These are phyloP conservation scores for Peromyscus leucopus DNA, from an alignment of 2,113 vertebrate species.

Conservation along the genomic window DNA sequence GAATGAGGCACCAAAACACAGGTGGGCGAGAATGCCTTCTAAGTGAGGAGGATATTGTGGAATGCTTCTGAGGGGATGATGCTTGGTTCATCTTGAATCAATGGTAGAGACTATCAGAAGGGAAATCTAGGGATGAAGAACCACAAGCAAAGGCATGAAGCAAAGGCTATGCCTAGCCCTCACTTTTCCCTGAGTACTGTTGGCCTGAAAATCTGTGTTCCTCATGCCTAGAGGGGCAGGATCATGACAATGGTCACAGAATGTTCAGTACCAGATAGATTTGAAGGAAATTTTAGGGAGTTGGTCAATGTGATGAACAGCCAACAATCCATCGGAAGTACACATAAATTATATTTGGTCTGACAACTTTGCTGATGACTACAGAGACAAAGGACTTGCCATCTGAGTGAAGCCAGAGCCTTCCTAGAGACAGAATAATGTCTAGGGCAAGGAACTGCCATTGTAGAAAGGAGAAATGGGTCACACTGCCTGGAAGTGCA, in stretches of 20 bases:
- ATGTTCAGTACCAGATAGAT: neutral
- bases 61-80: neutral
- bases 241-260: neutral
- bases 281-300: neutral
- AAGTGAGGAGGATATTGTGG: too few species aligned
- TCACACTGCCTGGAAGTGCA: neutral
- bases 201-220: neutral
- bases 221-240: neutral
- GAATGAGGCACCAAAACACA: neutral
- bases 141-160: neutral
- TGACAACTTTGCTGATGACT: neutral
- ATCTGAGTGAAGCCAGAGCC: neutral
- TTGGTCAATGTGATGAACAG: neutral
- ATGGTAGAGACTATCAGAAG: neutral
- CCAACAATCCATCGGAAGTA: neutral
- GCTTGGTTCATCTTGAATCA: neutral
- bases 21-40: neutral
- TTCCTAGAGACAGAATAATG: neutral
- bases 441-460: neutral
- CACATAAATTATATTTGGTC: neutral
- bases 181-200: neutral
- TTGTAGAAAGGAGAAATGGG: neutral
- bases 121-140: neutral
- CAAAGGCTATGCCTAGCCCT: neutral
- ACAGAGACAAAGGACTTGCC: neutral